Conservation (phyloP, 92 coral and sea anemone genomes). For the Epizoanthus ramosus region DNA sequence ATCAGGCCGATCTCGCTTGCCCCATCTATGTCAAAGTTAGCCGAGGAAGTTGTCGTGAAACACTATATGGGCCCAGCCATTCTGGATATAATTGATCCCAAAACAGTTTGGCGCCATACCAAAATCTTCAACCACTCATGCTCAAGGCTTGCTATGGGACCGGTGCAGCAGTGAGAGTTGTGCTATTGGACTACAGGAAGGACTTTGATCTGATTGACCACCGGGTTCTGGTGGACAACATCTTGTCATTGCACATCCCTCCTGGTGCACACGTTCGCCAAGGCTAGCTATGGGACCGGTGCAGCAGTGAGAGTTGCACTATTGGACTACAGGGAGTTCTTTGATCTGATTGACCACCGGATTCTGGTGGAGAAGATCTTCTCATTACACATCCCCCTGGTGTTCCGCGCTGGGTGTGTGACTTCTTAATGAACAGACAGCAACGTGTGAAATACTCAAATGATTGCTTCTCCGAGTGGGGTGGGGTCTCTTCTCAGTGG, state of each 20-base stretch:
- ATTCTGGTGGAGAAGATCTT: conserved; percentile 5
- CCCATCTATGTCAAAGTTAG: too few species aligned
- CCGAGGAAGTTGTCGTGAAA: too few species aligned
- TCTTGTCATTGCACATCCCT: background rate
- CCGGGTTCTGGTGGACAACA: background rate
- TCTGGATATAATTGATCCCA: too few species aligned
- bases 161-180: too few species aligned
- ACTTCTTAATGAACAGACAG: background rate
- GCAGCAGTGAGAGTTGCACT: too few species aligned
- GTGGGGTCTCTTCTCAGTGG: background rate
- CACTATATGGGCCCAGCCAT: too few species aligned
- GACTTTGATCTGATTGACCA: background rate
- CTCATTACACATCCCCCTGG: background rate
- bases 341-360: background rate
- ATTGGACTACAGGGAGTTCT: background rate
- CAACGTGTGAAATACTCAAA: conserved; percentile 18
- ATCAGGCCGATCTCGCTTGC: too few species aligned
- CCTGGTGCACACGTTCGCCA: too few species aligned
- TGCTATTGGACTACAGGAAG: too few species aligned
- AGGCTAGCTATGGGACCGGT: background rate
- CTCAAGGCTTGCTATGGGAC: background rate
- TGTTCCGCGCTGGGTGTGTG: conserved; percentile 11
- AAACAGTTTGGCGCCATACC: too few species aligned
- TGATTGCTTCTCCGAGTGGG: conserved; percentile 19
- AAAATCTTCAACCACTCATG: too few species aligned